Base-by-base conservation (phyloP, 1,140 invertebrate species). In the Heliconius hermathena region DNA sequence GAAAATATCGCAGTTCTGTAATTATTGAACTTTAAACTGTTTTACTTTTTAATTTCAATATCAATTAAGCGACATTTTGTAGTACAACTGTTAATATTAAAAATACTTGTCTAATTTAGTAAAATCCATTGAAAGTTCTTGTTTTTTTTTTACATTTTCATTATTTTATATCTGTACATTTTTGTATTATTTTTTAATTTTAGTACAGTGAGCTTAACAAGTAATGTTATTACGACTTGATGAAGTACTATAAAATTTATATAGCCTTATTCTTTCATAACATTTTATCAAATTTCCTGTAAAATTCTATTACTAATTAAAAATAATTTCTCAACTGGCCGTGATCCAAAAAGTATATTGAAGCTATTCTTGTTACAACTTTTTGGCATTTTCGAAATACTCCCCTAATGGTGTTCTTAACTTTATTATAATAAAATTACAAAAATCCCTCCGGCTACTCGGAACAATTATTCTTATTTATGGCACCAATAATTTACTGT, bases 341-440 rank as follows among this genome's bases (percentile, higher is more conserved):
- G 26, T 66, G 60, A 66, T 66, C 60, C 60, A 66, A 66, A 66
- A 66, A 66, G 60, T 29, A 66, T 66, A 66, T 66, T 66, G 60
- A 29, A 66, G 60, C 22, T 66, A 66, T 66, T 66, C 60, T 66
- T 66, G 57, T 66, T 74, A 77, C 71, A 77, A 66, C 71, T 72
- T 49, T 54, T 54, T 54, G 76, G 72, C 57, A 77, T 78, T 70
- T 78, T 81, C 88, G 82, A 88, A 88, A 84, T 79, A 75, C 83
- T 87, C 82, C 79, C 83, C 88, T 87, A 88, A 90, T 87, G 85
- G 82, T 57, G 71, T 78, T 81, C 83, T 84, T 80, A 90, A 91
- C 87, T 88, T 92, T 92, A 88, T 82, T 84, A 85, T 93, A 92
- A 93, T 93, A 90, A 92, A 93, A 93, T 91, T 93, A 91, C 89